These are phyloP conservation scores for Lycocorax pyrrhopterus DNA, from an alignment of 2,113 vertebrate species.

Conservation along the genomic window DNA sequence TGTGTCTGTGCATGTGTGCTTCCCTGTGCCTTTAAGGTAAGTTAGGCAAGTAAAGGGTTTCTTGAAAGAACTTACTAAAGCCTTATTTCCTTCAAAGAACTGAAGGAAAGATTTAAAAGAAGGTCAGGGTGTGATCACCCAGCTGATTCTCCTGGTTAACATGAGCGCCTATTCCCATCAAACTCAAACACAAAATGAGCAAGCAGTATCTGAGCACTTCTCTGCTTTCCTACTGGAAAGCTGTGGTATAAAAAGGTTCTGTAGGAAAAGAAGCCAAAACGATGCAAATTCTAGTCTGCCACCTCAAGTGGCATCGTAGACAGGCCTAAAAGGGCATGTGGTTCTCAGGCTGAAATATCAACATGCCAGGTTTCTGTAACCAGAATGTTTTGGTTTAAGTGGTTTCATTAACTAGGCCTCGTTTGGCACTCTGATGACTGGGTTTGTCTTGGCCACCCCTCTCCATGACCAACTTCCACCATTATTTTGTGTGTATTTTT, in stretches of 20 bases:
- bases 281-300: neutral
- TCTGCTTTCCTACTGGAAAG: neutral
- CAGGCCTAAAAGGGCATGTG: neutral
- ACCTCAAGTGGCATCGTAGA: neutral
- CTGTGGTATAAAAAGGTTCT: neutral
- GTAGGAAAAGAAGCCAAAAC: neutral
- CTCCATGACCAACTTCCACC: neutral
- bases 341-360: neutral
- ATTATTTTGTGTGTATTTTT: neutral
- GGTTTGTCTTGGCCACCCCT: neutral
- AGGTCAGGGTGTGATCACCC: neutral
- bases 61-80: neutral
- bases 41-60: neutral
- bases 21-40: constrained; percentile 15
- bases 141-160: neutral
- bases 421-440: neutral
- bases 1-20: neutral
- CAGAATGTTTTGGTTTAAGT: neutral
- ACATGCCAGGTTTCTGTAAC: neutral
- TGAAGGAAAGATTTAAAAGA: neutral
- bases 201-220: neutral
- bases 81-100: neutral
- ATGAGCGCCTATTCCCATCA: fast-evolving
- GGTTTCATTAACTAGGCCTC: neutral
- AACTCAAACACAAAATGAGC: neutral